Percentiles rank a stretch among this genome's conserved stretches.
These are phyloP conservation scores for Gallinago paraguaiae DNA, from an alignment of 2,113 vertebrate genomes.

Conservation along the genomic window DNA sequence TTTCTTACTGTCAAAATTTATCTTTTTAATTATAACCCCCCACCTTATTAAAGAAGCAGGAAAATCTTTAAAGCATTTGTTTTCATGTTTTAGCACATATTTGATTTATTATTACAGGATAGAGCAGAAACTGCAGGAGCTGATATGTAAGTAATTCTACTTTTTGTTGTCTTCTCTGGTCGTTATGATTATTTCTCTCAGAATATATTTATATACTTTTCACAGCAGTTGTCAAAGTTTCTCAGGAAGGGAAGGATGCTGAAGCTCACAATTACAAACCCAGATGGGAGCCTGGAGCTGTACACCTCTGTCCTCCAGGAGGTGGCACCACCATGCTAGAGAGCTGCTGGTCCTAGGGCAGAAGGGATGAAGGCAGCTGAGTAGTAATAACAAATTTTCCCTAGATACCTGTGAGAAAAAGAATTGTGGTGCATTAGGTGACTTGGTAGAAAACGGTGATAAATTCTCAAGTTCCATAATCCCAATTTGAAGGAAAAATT, in stretches of 20 bases:
- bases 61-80: background rate
- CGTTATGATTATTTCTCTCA: background rate
- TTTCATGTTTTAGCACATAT: background rate
- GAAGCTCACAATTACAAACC: background rate
- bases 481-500: background rate
- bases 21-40: fast-evolving
- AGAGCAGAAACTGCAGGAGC: background rate
- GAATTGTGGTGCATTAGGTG: background rate
- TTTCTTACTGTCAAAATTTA: background rate
- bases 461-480: background rate
- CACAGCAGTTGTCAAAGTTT: background rate
- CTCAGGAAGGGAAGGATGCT: background rate
- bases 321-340: background rate
- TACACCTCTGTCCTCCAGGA: background rate
- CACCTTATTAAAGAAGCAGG: background rate
- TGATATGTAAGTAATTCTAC: background rate
- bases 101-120: background rate
- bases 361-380: background rate
- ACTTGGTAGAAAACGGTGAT: background rate
- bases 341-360: background rate
- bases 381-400: background rate
- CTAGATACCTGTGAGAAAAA: background rate
- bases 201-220: background rate
- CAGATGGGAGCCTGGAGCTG: background rate
- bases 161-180: background rate